Base-by-base conservation (phyloP, 2,113 vertebrate genomes). In the Orthonyx spaldingii region DNA sequence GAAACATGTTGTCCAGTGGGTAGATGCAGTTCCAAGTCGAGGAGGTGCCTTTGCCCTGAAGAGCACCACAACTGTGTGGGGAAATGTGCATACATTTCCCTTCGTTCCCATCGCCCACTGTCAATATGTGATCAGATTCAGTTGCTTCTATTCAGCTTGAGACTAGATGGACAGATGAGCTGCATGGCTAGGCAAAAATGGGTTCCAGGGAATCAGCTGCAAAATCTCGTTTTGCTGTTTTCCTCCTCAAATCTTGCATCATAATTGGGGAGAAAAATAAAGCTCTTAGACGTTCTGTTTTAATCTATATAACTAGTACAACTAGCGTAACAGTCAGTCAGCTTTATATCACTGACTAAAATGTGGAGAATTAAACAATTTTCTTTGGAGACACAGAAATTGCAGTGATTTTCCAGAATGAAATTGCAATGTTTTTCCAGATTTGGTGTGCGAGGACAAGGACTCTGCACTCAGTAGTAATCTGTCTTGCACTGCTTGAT, bases 21-120 rank as follows among this genome's bases (percentile, higher is more conserved):
- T 3, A 87, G n/a, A 23, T 22, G 22, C 1, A 7, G 7, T 37
- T 71, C 47, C 44, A 41, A 1, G 6, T 11, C 33, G 5, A 17
- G 53, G 19, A 53, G 6, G 4, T 74, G 15, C 11, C 9, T 70
- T 47, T 74, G 20, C 5, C 28, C 49, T 64, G 26, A 59, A 70
- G 30, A 76, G 4, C 30, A 32, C 5, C 19, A 15, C 13, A 77
- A 2, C 4, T 24, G 2, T 8, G 11, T 33, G 18, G 14, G 13
- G 41, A 47, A 4, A 28, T 24, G 23, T 35, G 26, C 11, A 49
- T 2, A 1, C 16, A 10, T 47, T 52, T 61, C 15, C 9, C 6
- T 46, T 84, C 1, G 1, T 69, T 44, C 14, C 4, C 19, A 24
- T 26, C 20, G 2, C 4, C 24, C 2, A 17, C 10, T 71, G 10